Percentiles rank a stretch among this genome's conserved stretches.
Evolutionary conservation across 2,113 vertebrate genomes (phyloP).

Genomic region (Orycteropus afer): DNA sequence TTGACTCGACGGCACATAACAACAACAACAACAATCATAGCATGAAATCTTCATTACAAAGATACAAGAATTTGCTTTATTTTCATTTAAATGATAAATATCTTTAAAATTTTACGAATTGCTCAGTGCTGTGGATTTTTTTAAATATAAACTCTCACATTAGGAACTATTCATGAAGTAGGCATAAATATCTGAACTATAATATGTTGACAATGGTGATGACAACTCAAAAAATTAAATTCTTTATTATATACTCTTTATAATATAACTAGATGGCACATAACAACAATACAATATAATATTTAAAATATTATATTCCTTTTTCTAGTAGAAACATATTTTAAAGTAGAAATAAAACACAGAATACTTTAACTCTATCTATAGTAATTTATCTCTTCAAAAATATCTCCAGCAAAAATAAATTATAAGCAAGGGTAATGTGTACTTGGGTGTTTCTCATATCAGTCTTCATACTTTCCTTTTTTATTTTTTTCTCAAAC

Average conservation of each 20-base stretch:
- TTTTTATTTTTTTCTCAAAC: background rate
- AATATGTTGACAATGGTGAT: background rate
- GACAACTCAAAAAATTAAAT: background rate
- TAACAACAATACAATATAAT: no score
- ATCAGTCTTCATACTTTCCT: background rate
- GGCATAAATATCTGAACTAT: background rate
- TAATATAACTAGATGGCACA: no score
- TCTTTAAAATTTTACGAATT: constrained; percentile 27
- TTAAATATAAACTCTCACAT: constrained; percentile 39
- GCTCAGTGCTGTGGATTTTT: constrained; percentile 22
- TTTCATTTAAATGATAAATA: constrained; percentile 11
- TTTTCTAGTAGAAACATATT: background rate
- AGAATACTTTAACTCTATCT: constrained; percentile 17
- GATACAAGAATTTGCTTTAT: constrained; percentile 19
- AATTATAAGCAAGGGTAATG: background rate
- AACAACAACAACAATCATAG: no score
- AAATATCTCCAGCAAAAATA: constrained; percentile 2
- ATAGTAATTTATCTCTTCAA: constrained; percentile 31
- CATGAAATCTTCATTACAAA: constrained; percentile 22
- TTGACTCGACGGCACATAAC: no score
- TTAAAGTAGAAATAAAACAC: constrained; percentile 39
- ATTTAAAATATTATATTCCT: no score
- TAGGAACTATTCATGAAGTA: background rate
- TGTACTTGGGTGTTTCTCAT: background rate
- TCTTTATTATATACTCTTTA: background rate